These are phyloP conservation scores for Acipenser ruthenus DNA, from an alignment of 2,797 vertebrate genomes.

Conservation along the genomic window DNA sequence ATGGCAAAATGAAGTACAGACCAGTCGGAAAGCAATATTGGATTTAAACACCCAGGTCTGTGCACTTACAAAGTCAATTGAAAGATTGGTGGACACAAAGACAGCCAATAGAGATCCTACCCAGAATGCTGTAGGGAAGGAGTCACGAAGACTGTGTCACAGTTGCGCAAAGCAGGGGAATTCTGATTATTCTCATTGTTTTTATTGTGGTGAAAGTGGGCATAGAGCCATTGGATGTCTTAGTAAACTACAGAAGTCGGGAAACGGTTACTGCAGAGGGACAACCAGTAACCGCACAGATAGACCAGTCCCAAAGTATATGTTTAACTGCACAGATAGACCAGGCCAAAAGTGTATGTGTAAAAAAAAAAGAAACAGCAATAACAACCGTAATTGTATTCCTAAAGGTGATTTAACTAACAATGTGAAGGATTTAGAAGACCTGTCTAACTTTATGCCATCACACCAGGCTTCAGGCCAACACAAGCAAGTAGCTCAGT, in stretches of 20 bases:
- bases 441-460: not conserved
- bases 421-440: not conserved
- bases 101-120: no score
- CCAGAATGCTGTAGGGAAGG: no score
- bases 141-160: no score
- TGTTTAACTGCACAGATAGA: no score
- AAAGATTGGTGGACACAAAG: no score
- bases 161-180: not conserved
- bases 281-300: not conserved
- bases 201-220: slow-evolving; percentile 8
- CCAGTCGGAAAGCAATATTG: no score
- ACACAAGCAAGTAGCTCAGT: not conserved
- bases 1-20: not conserved
- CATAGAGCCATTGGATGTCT: slow-evolving; percentile 1
- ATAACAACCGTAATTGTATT: not conserved
- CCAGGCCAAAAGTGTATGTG: not conserved
- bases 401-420: not conserved
- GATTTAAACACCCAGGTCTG: no score
- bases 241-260: not conserved
- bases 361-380: not conserved
- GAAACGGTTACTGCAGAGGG: not conserved
- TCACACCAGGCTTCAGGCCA: not conserved
- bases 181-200: slow-evolving; percentile 9
- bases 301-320: not conserved
- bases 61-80: no score